phyloP scores from a whole-genome alignment of 2,888 invertebrate species.

The Amorpha juglandis region DNA sequence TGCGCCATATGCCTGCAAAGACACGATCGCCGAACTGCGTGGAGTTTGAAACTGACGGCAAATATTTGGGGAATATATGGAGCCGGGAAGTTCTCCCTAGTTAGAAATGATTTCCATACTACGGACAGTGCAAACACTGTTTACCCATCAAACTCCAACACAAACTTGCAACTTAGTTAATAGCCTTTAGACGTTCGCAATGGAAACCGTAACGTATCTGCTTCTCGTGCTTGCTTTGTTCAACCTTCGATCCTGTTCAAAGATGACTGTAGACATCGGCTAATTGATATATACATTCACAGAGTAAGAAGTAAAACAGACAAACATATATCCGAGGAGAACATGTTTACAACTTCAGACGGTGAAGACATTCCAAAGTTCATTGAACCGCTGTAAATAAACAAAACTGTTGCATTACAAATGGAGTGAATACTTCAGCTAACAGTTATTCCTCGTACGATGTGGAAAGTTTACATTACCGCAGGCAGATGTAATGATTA shows the following conservation, averaged over 20 bases:
- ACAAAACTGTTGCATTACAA: slow-evolving; percentile 29
- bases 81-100: slow-evolving; percentile 70
- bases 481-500: slow-evolving; percentile 25
- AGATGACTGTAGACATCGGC: slow-evolving; percentile 24
- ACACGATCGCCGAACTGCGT: slow-evolving; percentile 65
- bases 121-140: slow-evolving; percentile 73
- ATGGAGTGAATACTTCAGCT: slow-evolving; percentile 28
- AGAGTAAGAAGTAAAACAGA: slow-evolving; percentile 28
- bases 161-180: slow-evolving; percentile 78
- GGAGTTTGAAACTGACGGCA: slow-evolving; percentile 67
- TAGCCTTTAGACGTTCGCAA: slow-evolving; percentile 72
- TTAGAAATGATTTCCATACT: slow-evolving; percentile 80
- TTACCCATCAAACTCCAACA: slow-evolving; percentile 78
- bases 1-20: slow-evolving; percentile 63
- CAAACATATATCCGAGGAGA: slow-evolving; percentile 20
- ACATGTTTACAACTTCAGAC: slow-evolving; percentile 28
- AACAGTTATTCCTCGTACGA: slow-evolving; percentile 29
- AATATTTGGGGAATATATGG: slow-evolving; percentile 75
- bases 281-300: slow-evolving; percentile 29
- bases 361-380: slow-evolving; percentile 26
- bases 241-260: slow-evolving; percentile 37
- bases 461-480: slow-evolving; percentile 28
- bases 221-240: slow-evolving; percentile 54
- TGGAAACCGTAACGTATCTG: slow-evolving; percentile 55
- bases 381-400: slow-evolving; percentile 30